Evolutionary conservation across 2,797 vertebrate genomes (phyloP).

Genomic region (Centropyge bicolor): DNA sequence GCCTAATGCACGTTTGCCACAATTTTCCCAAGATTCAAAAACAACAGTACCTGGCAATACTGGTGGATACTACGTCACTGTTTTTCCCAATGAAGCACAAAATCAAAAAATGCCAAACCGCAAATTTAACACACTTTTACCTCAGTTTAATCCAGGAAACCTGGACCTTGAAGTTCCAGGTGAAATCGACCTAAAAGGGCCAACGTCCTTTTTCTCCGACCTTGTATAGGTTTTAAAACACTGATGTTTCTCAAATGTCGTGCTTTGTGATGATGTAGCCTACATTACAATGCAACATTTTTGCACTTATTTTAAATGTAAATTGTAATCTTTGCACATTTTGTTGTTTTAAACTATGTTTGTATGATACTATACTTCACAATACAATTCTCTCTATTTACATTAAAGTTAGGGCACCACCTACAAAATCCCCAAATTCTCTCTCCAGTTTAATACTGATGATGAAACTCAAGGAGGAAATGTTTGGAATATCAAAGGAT

Average conservation of each 20-base stretch:
- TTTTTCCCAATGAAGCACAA: constrained; percentile 62
- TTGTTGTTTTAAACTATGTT: constrained; percentile 5
- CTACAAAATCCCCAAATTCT: background rate
- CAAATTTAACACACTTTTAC: constrained; percentile 68
- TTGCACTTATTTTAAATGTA: constrained; percentile 52
- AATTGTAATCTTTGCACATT: background rate
- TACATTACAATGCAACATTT: constrained; percentile 2
- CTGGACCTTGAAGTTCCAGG: constrained; percentile 84
- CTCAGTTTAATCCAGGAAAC: constrained; percentile 58
- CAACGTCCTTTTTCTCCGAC: constrained; percentile 75
- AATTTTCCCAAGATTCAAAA: constrained; percentile 31
- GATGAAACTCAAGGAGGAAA: background rate
- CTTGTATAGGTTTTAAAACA: constrained; percentile 63
- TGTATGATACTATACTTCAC: background rate
- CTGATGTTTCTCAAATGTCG: background rate
- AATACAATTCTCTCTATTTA: background rate
- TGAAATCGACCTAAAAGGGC: constrained; percentile 66
- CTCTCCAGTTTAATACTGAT: background rate
- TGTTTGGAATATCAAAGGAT: background rate
- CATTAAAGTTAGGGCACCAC: background rate
- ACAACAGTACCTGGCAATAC: constrained; percentile 16
- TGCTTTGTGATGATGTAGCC: constrained; percentile 8
- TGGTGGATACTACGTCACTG: constrained; percentile 68
- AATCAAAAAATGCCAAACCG: constrained; percentile 50
- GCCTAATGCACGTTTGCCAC: background rate